phyloP scores from a whole-genome alignment of 2,888 invertebrate genomes.

The Netelia virgata region DNA sequence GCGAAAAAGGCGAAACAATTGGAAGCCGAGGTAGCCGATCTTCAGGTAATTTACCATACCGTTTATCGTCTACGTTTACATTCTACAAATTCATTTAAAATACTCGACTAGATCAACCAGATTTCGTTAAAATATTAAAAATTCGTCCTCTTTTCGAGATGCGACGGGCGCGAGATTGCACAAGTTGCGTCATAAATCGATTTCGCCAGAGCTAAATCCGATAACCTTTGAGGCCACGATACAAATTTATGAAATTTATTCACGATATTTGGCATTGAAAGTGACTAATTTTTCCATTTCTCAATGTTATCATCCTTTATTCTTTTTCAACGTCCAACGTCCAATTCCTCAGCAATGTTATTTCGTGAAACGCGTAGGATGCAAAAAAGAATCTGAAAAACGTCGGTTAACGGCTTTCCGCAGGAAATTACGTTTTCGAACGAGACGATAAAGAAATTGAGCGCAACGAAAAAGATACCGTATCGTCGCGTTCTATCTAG shows the following conservation, averaged over 20 bases:
- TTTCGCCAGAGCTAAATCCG: neutral
- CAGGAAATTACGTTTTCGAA: too few species aligned
- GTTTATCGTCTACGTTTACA: neutral
- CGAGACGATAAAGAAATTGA: too few species aligned
- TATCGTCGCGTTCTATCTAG: neutral
- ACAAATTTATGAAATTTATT: neutral
- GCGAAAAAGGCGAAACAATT: slow-evolving; percentile 81
- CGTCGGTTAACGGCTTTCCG: neutral
- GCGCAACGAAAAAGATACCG: neutral
- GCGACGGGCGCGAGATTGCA: neutral
- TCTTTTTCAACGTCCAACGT: neutral
- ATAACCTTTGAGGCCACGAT: neutral
- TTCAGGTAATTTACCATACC: slow-evolving; percentile 74
- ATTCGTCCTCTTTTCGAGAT: neutral
- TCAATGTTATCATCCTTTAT: neutral
- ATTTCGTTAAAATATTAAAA: too few species aligned
- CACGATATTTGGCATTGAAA: neutral
- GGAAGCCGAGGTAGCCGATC: slow-evolving; percentile 82
- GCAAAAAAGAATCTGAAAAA: neutral
- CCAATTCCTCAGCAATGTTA: neutral
- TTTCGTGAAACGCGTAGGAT: neutral
- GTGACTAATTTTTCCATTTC: neutral
- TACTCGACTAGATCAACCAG: too few species aligned
- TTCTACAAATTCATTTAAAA: too few species aligned
- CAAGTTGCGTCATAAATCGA: neutral